Evolutionary conservation across 2,797 vertebrate genomes (phyloP), one percentile per base, ranked within the genome.

Genomic region (Poeciliopsis gracilis): DNA sequence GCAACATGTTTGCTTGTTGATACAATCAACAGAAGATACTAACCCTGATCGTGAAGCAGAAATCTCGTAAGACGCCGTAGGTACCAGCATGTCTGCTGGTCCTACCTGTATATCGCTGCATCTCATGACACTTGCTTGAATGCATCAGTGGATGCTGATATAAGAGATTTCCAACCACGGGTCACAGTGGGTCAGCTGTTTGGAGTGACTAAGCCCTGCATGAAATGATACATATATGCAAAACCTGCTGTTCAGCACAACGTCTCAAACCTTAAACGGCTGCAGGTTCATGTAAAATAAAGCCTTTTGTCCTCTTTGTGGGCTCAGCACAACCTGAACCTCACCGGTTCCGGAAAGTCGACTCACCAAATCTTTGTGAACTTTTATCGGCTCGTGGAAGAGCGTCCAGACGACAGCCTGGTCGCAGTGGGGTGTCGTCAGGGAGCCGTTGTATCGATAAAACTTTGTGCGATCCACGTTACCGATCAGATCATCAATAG

Each of bases 331-430:
- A 5, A 4, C 61, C 6, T 69, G 16, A 2, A 5, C 1, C 16
- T 25, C 15, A 28, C 9, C 13, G 9, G 9, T 3, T 13, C 13
- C 25, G 9, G 51, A 30, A 74, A n/a, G 12, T 9, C 15, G 7
- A 77, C 90, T 91, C 78, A 95, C 94, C 90, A 94, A 82, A 1
- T 78, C 57, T 83, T 72, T 87, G 78, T 78, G 51, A 77, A 95
- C 36, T 4, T 71, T 67, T 59, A 95, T 93, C 3, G 93, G 90
- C 66, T 95, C 85, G 1, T 93, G 86, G 75, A 95, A 95, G 38
- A 95, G 59, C 0, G 94, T 95, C 95, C 94, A 95, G 2, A 90
- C 81, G 0, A 94, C 94, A 0, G 73, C 86, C 78, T 95, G 88
- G 0, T 66, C 80, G 81, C 94, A 95, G 3, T 12, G 2, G 0